Evolutionary conservation across 92 coral and sea anemone species (phyloP).

Genomic region (Heliopora coerulea): DNA sequence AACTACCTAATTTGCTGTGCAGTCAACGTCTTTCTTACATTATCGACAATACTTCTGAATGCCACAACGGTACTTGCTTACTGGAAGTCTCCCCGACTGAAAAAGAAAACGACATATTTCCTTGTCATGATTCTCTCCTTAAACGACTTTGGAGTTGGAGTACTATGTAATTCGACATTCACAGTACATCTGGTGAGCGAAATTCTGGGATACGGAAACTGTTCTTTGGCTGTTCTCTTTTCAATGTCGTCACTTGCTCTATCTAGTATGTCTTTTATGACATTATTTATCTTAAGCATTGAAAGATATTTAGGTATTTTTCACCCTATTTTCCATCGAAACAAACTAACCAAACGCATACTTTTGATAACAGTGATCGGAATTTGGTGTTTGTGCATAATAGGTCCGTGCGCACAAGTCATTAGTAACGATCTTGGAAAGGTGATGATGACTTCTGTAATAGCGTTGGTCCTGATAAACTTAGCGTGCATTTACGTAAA

Average conservation of each 20-base stretch:
- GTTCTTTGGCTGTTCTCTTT: background rate
- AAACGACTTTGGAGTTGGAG: background rate
- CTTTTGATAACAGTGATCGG: background rate
- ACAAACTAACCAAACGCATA: background rate
- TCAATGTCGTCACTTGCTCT: background rate
- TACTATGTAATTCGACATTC: background rate
- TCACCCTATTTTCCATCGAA: conserved; percentile 17
- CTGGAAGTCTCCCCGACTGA: background rate
- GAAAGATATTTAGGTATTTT: conserved; percentile 6
- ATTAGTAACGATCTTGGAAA: too few relatives aligned
- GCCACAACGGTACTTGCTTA: background rate
- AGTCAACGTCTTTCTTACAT: background rate
- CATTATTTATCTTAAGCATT: background rate
- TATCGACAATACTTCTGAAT: background rate
- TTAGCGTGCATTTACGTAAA: background rate
- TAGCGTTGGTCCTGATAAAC: background rate
- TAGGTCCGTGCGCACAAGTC: background rate
- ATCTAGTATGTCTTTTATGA: background rate
- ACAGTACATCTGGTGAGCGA: background rate
- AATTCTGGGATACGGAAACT: background rate
- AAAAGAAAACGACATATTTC: background rate
- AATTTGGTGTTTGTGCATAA: background rate
- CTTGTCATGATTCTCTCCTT: background rate
- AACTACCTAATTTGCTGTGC: background rate
- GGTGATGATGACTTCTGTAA: background rate